Percentiles rank a stretch among this genome's conserved stretches.
These are phyloP conservation scores for Vireo altiloquus DNA, from an alignment of 2,113 vertebrate species.

Conservation along the genomic window DNA sequence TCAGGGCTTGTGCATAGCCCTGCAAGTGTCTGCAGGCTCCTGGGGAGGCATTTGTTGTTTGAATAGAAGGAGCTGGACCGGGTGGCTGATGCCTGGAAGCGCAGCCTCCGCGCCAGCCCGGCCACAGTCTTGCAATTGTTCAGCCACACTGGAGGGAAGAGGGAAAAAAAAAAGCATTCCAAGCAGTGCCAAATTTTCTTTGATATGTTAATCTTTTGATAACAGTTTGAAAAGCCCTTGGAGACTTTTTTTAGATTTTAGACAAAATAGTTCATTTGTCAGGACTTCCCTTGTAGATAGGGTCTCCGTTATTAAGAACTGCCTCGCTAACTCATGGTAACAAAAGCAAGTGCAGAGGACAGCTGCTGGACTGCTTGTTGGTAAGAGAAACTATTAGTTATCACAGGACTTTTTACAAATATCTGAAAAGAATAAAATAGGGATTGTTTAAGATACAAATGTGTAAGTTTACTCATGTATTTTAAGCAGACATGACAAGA, in stretches of 20 bases:
- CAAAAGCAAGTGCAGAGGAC: slow-evolving; percentile 52
- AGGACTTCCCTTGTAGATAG: slow-evolving; percentile 73
- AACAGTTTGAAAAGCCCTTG: slow-evolving; percentile 65
- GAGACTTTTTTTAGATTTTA: slow-evolving; percentile 71
- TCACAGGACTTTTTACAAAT: background rate
- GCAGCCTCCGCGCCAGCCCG: slow-evolving; percentile 34
- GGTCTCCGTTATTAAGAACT: slow-evolving; percentile 50
- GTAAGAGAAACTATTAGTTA: slow-evolving; percentile 62
- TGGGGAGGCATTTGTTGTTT: slow-evolving; percentile 34
- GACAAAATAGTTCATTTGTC: slow-evolving; percentile 75
- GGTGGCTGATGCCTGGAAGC: slow-evolving; percentile 38
- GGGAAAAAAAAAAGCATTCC: background rate
- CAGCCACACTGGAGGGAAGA: slow-evolving; percentile 16
- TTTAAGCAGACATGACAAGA: background rate
- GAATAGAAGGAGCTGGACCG: slow-evolving; percentile 47
- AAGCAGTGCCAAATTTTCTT: slow-evolving; percentile 67
- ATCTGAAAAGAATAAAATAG: background rate
- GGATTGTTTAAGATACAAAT: background rate
- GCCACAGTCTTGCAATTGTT: slow-evolving; percentile 66
- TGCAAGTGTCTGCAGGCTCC: slow-evolving; percentile 45
- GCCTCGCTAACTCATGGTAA: slow-evolving; percentile 35
- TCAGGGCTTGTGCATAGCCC: slow-evolving; percentile 64
- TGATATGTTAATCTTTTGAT: slow-evolving; percentile 71
- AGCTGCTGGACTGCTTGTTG: slow-evolving; percentile 49
- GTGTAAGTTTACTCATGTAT: background rate